Base-by-base conservation (phyloP, 23 tunicate species). In the Ascidia mentula region DNA sequence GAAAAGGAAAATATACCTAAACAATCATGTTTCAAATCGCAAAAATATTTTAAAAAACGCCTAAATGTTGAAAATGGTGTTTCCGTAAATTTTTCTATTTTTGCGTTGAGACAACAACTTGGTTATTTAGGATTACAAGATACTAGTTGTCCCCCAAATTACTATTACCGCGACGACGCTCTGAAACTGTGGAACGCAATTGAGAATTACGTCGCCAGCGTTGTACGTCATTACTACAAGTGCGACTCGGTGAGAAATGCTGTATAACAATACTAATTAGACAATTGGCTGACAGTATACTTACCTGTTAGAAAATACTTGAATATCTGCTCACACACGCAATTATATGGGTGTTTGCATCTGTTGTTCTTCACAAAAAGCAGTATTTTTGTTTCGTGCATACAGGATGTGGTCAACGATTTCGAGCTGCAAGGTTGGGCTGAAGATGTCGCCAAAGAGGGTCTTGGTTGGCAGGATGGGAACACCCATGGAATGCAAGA, bases 391-490 rank as follows among this genome's bases (percentile, higher is more conserved):
- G n/a, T n/a, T n/a, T n/a, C n/a, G n/a, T n/a, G n/a, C 1, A 20
- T 53, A 9, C 65, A 82, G 86, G 79, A 73, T 40, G 76, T 82
- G 18, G 69, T 30, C 18, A 40, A 26, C 0, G 86, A 82, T 42
- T 40, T 69, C 22, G 76, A 69, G n/a, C 38, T 82, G 0, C 86
- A 82, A 74, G 87, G 36, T 34, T 75, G 79, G 45, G 70, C 39
- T 17, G 34, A 76, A 36, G 87, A 83, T 31, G 53, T 83, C 22
- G 87, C 87, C 18, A 12, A 38, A n/a, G 81, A 83, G 33, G 87
- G 87, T 18, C 33, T 83, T 15, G 87, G 87, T 32, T 83, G 87
- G 87, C 45, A 74, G 53, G 79, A 45, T 46, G 79, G 87, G 5
- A 34, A 82, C 46, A 69, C 87, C 42, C 74, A 42, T 45, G 87